Base-by-base conservation (phyloP, 2,888 invertebrate species). In the Dryobota labecula region DNA sequence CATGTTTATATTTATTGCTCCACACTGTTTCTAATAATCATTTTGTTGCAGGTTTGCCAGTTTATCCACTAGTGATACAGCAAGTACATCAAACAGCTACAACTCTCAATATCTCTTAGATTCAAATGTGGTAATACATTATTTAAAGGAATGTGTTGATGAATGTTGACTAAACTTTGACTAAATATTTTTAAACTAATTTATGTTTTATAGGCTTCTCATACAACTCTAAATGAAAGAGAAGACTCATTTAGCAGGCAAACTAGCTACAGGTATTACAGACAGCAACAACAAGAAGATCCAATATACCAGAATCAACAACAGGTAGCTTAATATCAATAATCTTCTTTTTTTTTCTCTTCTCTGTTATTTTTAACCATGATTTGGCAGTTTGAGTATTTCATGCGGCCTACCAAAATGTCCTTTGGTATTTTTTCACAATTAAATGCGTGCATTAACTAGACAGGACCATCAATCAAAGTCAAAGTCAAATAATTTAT, bases 11-110 rank as follows among this genome's bases (percentile, higher is more conserved):
- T 58, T 36, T 47, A 57, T 41, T 49, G 7, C 0, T 76, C 5
- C 15, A 47, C 0, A 27, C 2, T 18, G 30, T 36, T 41, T 24
- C n/a, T 60, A 51, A 54, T 66, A 41, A 45, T 53, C 6, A 57
- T 51, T 58, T 68, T 70, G 56, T 91, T 90, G 41, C 85, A 97
- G 97, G 90, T 97, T 98, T 96, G 97, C 97, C 60, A 97, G 97
- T 93, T 94, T 98, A 81, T 97, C 97, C 11, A 94, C 95, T 56
- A 93, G 90, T 73, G 96, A 97, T 73, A 94, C 95, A 70, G 93
- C 94, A 51, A 95, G 94, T 85, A 91, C 94, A 70, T 92, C 94
- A 69, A 93, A 91, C 86, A 93, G 92, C 80, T 94, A 93, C 82
- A 95, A 94, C 86, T 95, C 95, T 38, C 95, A 96, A 81, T 94